phyloP scores from a whole-genome alignment of 2,888 invertebrate genomes.

The Drosophila recens region DNA sequence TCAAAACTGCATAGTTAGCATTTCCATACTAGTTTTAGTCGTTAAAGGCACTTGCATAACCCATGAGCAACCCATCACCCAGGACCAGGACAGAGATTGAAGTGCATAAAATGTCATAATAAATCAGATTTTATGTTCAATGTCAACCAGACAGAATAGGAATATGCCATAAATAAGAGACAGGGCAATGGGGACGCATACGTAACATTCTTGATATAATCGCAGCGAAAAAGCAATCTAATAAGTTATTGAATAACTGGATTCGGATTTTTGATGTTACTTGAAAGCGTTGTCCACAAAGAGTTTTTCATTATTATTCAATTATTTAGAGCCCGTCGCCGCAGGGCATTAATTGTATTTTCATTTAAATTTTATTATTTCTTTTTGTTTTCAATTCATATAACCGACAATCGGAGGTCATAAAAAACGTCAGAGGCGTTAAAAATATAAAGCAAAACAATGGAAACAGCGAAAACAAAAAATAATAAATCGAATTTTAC shows the following conservation, averaged over 20 bases:
- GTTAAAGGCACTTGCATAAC: conserved; percentile 27
- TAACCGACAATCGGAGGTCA: neutral
- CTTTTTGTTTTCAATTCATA: neutral
- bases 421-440: conserved; percentile 4
- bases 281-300: neutral
- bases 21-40: conserved; percentile 27
- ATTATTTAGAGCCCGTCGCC: neutral
- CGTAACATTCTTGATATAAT: conserved; percentile 1
- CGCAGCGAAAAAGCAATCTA: neutral
- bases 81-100: conserved; percentile 4
- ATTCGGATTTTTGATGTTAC: neutral
- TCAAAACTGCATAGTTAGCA: conserved; percentile 32
- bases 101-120: conserved; percentile 48
- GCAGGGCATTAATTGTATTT: neutral
- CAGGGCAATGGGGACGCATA: neutral
- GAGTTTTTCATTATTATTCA: neutral
- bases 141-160: conserved; percentile 7
- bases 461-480: neutral
- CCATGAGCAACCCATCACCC: neutral
- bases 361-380: neutral
- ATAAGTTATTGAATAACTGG: conserved; percentile 8
- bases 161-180: conserved; percentile 38
- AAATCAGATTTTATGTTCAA: conserved; percentile 54
- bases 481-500: neutral
- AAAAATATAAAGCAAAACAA: neutral